Evolutionary conservation across 1,140 invertebrate genomes (phyloP), one percentile per base, ranked within the genome.

Genomic region (Caenorhabditis briggsae): DNA sequence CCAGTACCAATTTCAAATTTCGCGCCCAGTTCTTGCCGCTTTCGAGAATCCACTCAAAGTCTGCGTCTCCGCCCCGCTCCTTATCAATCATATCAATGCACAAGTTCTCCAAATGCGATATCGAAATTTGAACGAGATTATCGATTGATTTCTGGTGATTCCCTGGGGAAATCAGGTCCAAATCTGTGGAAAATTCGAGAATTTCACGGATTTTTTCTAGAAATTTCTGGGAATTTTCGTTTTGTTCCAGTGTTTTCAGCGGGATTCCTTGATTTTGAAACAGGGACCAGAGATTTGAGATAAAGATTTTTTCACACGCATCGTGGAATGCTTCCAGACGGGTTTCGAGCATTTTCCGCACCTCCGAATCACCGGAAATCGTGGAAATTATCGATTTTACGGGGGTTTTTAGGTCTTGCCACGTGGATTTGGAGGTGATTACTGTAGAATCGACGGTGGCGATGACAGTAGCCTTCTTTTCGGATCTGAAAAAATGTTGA

Each of bases 191-290:
- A 50, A 78, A 78, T 50, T 50, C 25, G 33, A 78, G 50, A 12
- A 78, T 50, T 50, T 50, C 33, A 2, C 5, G 0, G 14, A 78
- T 23, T 78, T 43, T 50, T 23, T 78, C 9, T 0, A 78, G 14
- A 23, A 78, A 78, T 7, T 78, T 46, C n/a, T 20, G 18, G 5
- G 9, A 50, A 78, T 78, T 78, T 9, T n/a, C 9, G 5, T n/a
- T 78, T 50, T 78, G n/a, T 23, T 23, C n/a, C 6, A 78, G n/a
- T 11, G 48, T 53, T 50, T 78, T 50, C 46, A 78, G 25, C 0
- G 70, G 70, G 23, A 78, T 23, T 50, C 70, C 70, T 78, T 78
- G 70, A 9, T 78, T 78, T 78, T 78, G 70, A 53, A 78, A 25
- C 5, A 46, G 11, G 53, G 11, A 18, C 70, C 70, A 78, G 3